Evolutionary conservation across 2,797 vertebrate species (phyloP), one percentile per base, ranked within the genome.

Genomic region (Neomorphus geoffroyi): DNA sequence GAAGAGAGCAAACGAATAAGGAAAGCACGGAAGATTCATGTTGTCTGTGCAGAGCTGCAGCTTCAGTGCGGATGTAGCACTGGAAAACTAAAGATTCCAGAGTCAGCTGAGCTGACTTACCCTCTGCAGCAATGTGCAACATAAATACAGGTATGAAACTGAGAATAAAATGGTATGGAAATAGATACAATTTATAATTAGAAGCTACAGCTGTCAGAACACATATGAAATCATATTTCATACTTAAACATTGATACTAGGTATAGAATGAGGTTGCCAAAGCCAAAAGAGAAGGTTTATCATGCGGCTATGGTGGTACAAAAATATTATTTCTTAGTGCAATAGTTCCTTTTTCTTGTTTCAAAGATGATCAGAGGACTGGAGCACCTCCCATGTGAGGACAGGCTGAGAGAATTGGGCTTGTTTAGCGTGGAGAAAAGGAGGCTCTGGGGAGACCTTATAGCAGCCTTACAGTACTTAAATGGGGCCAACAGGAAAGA

Each of bases 121-220:
- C 57, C 80, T 93, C 58, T 92, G 46, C 67, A 95, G 92, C 86
- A 92, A 94, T 73, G 85, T 94, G 92, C 90, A 93, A 94, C 80
- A 90, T 79, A 94, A 92, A 95, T 88, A 80, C 94, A 96, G 92
- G 91, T 95, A 90, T 96, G 91, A 95, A 97, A 96, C 78, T 50
- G 66, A 95, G 85, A 92, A 86, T 84, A 90, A 96, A 93, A 91
- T 7, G 3, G 39, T 74, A 53, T 54, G 82, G 91, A 96, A 88
- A 92, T 96, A 94, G 90, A 90, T 30, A 64, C 30, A 56, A 70
- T 77, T 79, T 96, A 97, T 95, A 92, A 92, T 92, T 96, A 94
- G 95, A 95, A 96, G 71, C 85, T 73, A 84, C 94, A 95, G 92
- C 92, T 96, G 91, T 88, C 94, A 88, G 82, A 56, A 60, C 41